Percentiles rank a stretch among this genome's conserved stretches.
Conservation (phyloP, 2,888 invertebrate species). For the Sinotaia quadrata region DNA sequence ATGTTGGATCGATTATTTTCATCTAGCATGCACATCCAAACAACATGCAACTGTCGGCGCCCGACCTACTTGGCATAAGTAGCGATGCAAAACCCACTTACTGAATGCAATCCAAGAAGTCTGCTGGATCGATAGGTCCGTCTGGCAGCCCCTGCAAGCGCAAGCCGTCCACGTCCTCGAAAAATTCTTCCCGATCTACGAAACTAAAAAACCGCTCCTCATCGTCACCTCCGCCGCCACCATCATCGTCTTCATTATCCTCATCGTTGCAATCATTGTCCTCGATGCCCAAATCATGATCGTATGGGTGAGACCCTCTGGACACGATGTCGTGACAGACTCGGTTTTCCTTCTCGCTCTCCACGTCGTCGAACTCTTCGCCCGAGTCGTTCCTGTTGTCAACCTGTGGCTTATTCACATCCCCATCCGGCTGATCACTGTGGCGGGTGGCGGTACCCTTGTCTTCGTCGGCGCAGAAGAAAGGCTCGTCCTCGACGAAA, state of each 20-base stretch:
- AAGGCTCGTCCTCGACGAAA: conserved; percentile 36
- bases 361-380: conserved; percentile 11
- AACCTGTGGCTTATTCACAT: neutral
- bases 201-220: conserved; percentile 17
- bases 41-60: too few species aligned
- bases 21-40: too few species aligned
- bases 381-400: neutral
- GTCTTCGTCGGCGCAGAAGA: conserved; percentile 26
- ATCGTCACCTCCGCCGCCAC: conserved; percentile 8
- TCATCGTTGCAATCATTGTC: neutral
- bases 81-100: too few species aligned
- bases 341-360: conserved; percentile 27
- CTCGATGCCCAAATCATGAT: neutral
- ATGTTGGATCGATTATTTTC: too few species aligned
- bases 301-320: neutral
- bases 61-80: too few species aligned
- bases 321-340: neutral
- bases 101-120: conserved; percentile 24
- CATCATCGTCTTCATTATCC: neutral
- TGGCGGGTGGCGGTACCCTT: neutral
- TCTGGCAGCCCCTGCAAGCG: conserved; percentile 1
- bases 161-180: conserved; percentile 22
- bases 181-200: conserved; percentile 17
- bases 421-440: neutral
- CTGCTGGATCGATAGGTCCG: conserved; percentile 3